phyloP scores from a whole-genome alignment of 1,140 invertebrate species.

The Orchestia grillus region DNA sequence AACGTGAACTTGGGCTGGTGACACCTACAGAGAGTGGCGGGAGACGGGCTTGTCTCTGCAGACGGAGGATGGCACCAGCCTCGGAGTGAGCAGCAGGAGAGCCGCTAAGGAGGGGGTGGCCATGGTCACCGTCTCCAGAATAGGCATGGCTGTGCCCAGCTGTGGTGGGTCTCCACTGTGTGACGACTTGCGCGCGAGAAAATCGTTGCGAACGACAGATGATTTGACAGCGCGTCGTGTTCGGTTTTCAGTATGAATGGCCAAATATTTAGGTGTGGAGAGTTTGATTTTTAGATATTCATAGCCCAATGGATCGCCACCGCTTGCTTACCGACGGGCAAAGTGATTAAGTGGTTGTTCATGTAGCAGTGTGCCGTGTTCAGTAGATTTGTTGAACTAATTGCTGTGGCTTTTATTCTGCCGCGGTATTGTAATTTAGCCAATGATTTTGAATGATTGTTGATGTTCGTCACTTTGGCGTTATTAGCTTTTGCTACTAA shows the following conservation, averaged over 20 bases:
- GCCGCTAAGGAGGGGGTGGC: slow-evolving; percentile 73
- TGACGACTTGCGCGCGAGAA: background rate
- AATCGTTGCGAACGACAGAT: background rate
- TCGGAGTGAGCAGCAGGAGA: slow-evolving; percentile 66
- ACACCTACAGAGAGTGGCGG: slow-evolving; percentile 63
- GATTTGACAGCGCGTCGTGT: background rate
- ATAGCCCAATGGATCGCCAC: no score
- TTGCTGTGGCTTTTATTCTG: background rate
- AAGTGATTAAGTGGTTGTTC: background rate
- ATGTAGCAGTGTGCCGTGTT: background rate
- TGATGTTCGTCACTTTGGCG: background rate
- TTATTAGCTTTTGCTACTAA: background rate
- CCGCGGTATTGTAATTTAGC: background rate
- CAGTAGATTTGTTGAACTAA: background rate
- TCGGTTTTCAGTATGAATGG: background rate
- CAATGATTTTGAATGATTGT: background rate
- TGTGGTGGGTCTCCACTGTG: slow-evolving; percentile 70
- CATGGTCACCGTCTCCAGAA: slow-evolving; percentile 76
- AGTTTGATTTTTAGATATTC: background rate
- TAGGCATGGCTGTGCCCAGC: slow-evolving; percentile 75
- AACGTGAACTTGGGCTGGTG: background rate
- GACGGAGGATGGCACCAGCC: slow-evolving; percentile 60
- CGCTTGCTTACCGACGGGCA: background rate
- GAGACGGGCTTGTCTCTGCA: slow-evolving; percentile 64
- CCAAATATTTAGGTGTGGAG: background rate